Evolutionary conservation across 2,888 invertebrate species (phyloP).

Genomic region (Troides aeacus): DNA sequence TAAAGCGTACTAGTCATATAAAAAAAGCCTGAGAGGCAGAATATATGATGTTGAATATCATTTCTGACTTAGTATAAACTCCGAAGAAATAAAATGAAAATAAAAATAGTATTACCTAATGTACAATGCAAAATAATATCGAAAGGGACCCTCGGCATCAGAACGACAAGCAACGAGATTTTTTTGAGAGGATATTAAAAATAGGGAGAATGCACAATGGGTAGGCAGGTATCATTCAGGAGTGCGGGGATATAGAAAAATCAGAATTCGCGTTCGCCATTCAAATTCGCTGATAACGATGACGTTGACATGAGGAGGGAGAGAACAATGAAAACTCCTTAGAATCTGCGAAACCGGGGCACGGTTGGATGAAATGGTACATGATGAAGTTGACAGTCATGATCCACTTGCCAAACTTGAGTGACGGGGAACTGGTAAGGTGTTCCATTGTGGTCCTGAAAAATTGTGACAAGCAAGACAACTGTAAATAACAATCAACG

Average conservation of each 20-base stretch:
- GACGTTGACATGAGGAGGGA: slow-evolving; percentile 37
- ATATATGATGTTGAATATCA: too few species aligned
- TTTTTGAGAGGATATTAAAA: slow-evolving; percentile 60
- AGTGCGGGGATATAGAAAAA: slow-evolving; percentile 71
- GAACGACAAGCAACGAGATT: slow-evolving; percentile 47
- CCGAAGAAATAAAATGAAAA: slow-evolving; percentile 1
- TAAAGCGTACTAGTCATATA: too few species aligned
- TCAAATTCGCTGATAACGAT: slow-evolving; percentile 53
- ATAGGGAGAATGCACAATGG: slow-evolving; percentile 56
- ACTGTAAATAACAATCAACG: too few species aligned
- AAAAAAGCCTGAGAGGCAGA: too few species aligned
- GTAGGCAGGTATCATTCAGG: slow-evolving; percentile 53
- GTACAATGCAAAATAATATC: neutral
- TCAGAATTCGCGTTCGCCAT: slow-evolving; percentile 61
- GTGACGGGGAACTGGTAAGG: neutral
- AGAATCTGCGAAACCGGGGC: slow-evolving; percentile 31
- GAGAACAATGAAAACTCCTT: slow-evolving; percentile 43
- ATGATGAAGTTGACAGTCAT: slow-evolving; percentile 1
- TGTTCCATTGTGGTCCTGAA: too few species aligned
- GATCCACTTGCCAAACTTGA: neutral
- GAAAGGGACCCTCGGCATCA: slow-evolving; percentile 28
- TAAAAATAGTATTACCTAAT: neutral
- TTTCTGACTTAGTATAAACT: too few species aligned
- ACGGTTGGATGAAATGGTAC: neutral
- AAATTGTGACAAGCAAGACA: too few species aligned